Base-by-base conservation (phyloP, 2,797 vertebrate species). In the Chelmon rostratus region DNA sequence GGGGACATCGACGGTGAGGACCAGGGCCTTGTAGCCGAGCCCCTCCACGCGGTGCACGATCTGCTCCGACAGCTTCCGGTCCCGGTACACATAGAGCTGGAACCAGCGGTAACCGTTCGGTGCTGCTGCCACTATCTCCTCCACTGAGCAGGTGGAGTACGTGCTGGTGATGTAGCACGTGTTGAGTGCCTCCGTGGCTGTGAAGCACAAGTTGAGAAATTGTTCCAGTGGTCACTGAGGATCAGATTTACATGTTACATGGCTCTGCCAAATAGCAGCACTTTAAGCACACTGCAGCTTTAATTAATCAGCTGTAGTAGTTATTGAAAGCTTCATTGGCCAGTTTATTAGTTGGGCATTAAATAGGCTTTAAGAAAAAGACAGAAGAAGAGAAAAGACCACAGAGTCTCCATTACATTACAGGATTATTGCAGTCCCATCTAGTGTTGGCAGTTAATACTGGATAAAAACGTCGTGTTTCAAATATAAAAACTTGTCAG, bases 81-180 rank as follows among this genome's bases (percentile, higher is more conserved):
- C 95, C 16, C 94, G 91, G 89, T 97, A 97, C 31, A 98, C 92
- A 10, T 98, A 99, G 47, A 99, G 96, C 87, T 99, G 98, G 94
- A 99, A 98, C 98, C 98, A 99, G 10, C 86, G 95, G 82, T 97
- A 95, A 2, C 97, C 96, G 0, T 85, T 78, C 0, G 98, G 98
- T 0, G 97, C 97, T 0, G 97, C 94, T 0, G 90, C 73, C 0
- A 91, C 93, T 0, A 99, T 98, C 89, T 99, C 97, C 92, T 99
- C 97, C 80, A 98, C 94, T 0, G 94, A 94, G 88, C 96, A 97
- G 78, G 97, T 99, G 84, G 97, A 93, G 76, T 96, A 98, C 0
- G 96, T 97, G 91, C 97, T 99, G 93, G 96, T 92, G 68, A 99
- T 95, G 77, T 98, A 99, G 83, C 98, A 98, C 68, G 92, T 94